Evolutionary conservation across 2,113 vertebrate species (phyloP).

Genomic region (Coptodon rendalli): DNA sequence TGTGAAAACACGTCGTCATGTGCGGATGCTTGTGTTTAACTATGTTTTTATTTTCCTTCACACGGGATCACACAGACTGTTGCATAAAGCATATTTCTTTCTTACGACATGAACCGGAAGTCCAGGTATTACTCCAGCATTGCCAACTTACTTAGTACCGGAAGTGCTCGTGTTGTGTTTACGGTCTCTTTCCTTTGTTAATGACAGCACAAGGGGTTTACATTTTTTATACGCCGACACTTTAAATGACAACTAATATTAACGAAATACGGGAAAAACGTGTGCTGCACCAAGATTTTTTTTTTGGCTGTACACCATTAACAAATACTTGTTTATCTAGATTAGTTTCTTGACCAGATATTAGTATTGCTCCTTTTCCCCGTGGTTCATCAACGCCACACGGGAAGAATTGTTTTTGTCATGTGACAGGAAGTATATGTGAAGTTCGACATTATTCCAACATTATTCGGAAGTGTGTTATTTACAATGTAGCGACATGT

Average conservation of each 20-base stretch:
- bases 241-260: neutral
- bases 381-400: neutral
- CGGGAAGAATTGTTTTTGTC: conserved; percentile 58
- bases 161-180: neutral
- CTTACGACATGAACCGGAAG: neutral
- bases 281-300: neutral
- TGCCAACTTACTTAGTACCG: neutral
- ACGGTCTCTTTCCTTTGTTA: neutral
- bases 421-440: conserved; percentile 66
- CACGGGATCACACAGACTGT: neutral
- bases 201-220: neutral
- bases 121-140: neutral
- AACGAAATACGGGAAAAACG: neutral
- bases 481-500: conserved; percentile 1
- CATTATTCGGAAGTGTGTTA: conserved; percentile 31
- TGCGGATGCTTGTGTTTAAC: neutral
- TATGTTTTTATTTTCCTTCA: neutral
- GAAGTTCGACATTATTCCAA: neutral
- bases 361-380: neutral
- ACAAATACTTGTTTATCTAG: neutral
- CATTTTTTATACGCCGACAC: neutral
- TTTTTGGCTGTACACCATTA: neutral
- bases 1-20: neutral
- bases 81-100: neutral
- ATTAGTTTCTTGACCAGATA: neutral